Base-by-base conservation (phyloP, 2,113 vertebrate species). In the Mustela nigripes region DNA sequence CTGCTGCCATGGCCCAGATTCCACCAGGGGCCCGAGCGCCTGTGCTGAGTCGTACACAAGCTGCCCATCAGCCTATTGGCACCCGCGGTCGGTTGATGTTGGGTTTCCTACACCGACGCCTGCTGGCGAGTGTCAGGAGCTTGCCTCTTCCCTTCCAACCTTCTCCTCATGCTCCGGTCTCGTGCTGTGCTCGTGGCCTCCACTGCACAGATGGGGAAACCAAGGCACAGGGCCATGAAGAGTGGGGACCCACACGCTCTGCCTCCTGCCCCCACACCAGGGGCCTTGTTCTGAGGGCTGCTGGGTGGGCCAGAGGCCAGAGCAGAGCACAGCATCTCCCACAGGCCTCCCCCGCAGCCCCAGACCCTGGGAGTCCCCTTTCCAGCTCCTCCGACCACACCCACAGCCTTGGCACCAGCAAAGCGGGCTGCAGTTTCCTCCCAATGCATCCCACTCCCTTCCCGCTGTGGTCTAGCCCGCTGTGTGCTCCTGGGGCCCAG, bases 1-100 rank as follows among this genome's bases (percentile, higher is more conserved):
- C 0, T 1, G 3, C 24, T 33, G 71, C 2, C 19, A 24, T 1
- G 71, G 39, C 2, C 14, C 36, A 0, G 60, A 5, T 33, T 12
- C 22, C 9, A 2, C 11, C 14, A 4, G 11, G 45, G 73, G 26
- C 19, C 1, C 0, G 9, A 4, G 26, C 4, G 9, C n/a, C n/a
- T 11, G n/a, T 5, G 69, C 24, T 10, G 60, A 62, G 60, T 8
- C 22, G 9, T 22, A 10, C 60, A 11, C 22, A 22, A 22, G 60
- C 62, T 63, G 58, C 58, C 58, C 19, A 11, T 15, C 28, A 31
- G 63, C 28, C 63, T 31, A 15, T 6, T 14, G 28, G 63, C 26
- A 31, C 28, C 63, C 5, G 1, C 2, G 12, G 63, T 7, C 14
- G 12, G 28, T 65, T 15, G 28, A 31, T 65, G 63, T 4, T 3